Conservation (phyloP, 1,140 invertebrate genomes). For the Drosophila arawakana region DNA sequence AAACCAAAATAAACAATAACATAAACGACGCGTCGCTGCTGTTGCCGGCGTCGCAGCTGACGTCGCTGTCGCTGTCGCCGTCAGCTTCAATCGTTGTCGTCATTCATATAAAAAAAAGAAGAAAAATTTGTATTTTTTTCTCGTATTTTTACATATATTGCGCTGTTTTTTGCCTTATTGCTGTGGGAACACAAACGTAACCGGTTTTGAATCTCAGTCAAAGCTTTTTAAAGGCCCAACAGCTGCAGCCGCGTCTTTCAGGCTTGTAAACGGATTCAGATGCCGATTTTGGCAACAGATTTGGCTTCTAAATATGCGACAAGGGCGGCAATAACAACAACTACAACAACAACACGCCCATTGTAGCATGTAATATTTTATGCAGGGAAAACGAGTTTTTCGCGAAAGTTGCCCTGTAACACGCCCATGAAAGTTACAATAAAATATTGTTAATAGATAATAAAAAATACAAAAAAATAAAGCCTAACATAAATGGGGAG, state of each 20-base stretch:
- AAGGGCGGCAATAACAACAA: slow-evolving; percentile 51
- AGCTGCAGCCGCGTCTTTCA: slow-evolving; percentile 38
- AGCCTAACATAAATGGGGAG: neutral
- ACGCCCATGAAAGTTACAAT: slow-evolving; percentile 3
- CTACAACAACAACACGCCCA: slow-evolving; percentile 31
- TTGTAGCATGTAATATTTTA: slow-evolving; percentile 50
- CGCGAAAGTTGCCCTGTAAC: slow-evolving; percentile 64
- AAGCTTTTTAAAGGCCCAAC: slow-evolving; percentile 20
- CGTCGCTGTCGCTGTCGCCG: slow-evolving; percentile 16
- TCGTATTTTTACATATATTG: slow-evolving; percentile 4
- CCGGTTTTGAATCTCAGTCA: slow-evolving; percentile 49
- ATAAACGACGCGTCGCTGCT: slow-evolving; percentile 12
- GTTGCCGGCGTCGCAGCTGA: neutral
- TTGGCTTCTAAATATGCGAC: slow-evolving; percentile 66
- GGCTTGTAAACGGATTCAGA: slow-evolving; percentile 54
- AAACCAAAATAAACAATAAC: slow-evolving; percentile 31
- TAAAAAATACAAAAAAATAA: neutral
- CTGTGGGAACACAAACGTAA: slow-evolving; percentile 34
- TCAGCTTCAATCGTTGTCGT: slow-evolving; percentile 39
- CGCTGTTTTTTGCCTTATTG: slow-evolving; percentile 4
- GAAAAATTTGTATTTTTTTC: slow-evolving; percentile 47
- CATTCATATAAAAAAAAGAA: slow-evolving; percentile 52
- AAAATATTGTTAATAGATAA: slow-evolving; percentile 18
- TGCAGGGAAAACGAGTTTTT: slow-evolving; percentile 81
- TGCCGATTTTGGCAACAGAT: slow-evolving; percentile 18